Percentiles rank a stretch among this genome's conserved stretches.
Evolutionary conservation across 2,888 invertebrate genomes (phyloP).

Genomic region (Athrips mouffetella): DNA sequence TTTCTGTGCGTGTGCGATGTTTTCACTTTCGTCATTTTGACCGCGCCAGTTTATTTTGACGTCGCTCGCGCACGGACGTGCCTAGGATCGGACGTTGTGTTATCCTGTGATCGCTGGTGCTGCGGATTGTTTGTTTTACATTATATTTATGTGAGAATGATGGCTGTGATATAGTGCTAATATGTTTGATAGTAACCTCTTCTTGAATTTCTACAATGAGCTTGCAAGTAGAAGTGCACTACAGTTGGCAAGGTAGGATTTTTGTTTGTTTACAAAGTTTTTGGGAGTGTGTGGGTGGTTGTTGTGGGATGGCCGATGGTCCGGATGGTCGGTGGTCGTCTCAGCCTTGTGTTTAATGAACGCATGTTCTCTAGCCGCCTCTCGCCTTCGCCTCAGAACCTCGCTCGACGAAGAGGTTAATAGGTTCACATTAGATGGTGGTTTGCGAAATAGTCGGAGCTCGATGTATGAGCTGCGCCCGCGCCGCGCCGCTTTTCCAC

Average conservation of each 20-base stretch:
- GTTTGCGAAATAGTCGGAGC: slow-evolving; percentile 71
- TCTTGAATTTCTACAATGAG: slow-evolving; percentile 76
- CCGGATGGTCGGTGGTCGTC: slow-evolving; percentile 42
- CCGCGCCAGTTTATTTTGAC: slow-evolving; percentile 77
- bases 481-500: slow-evolving; percentile 64
- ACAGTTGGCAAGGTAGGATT: slow-evolving; percentile 75
- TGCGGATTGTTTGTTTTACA: slow-evolving; percentile 65
- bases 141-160: slow-evolving; percentile 60
- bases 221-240: slow-evolving; percentile 74
- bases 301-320: slow-evolving; percentile 23
- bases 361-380: slow-evolving; percentile 70
- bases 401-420: slow-evolving; percentile 73
- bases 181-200: slow-evolving; percentile 73
- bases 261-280: slow-evolving; percentile 63
- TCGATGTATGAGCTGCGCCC: slow-evolving; percentile 55
- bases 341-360: slow-evolving; percentile 76
- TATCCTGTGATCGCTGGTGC: slow-evolving; percentile 72
- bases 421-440: slow-evolving; percentile 78
- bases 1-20: slow-evolving; percentile 77
- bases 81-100: slow-evolving; percentile 68
- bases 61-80: slow-evolving; percentile 77
- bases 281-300: slow-evolving; percentile 39
- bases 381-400: slow-evolving; percentile 74
- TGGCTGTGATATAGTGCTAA: slow-evolving; percentile 77
- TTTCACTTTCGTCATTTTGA: slow-evolving; percentile 79